Conservation (phyloP, 2,888 invertebrate species). For the Notodonta ziczac region DNA sequence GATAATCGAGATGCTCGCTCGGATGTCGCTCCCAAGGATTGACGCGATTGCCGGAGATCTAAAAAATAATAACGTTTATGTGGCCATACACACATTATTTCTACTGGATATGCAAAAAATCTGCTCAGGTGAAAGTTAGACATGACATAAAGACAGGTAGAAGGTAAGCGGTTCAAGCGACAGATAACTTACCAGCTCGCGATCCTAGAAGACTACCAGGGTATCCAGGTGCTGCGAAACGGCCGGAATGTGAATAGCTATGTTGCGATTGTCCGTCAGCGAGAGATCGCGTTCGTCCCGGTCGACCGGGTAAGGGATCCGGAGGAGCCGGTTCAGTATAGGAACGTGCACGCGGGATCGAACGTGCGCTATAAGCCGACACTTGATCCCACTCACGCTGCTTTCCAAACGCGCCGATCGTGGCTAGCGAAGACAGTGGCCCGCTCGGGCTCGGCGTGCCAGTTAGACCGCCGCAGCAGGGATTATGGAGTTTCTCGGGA, state of each 20-base stretch:
- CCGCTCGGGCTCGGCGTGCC: conserved; percentile 92
- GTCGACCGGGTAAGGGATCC: conserved; percentile 92
- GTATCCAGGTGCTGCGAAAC: conserved; percentile 90
- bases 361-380: conserved; percentile 95
- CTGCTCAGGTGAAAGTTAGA: conserved; percentile 21
- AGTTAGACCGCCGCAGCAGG: conserved; percentile 89
- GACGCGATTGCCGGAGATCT: conserved; percentile 94
- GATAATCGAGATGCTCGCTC: conserved; percentile 92
- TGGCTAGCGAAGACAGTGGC: conserved; percentile 92
- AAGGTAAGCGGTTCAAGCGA: conserved; percentile 5
- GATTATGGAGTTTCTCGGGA: conserved; percentile 89
- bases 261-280: conserved; percentile 96
- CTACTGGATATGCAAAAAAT: conserved; percentile 6
- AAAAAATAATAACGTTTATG: conserved; percentile 40
- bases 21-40: conserved; percentile 92
- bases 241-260: conserved; percentile 93
- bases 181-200: conserved; percentile 67
- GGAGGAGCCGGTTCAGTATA: conserved; percentile 86
- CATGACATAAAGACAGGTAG: conserved; percentile 21
- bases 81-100: neutral
- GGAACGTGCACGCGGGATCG: conserved; percentile 94
- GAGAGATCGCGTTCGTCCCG: conserved; percentile 90
- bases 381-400: conserved; percentile 91
- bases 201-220: conserved; percentile 87
- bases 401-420: conserved; percentile 92